phyloP scores from a whole-genome alignment of 2,797 vertebrate species.

The Sphaeramia orbicularis region DNA sequence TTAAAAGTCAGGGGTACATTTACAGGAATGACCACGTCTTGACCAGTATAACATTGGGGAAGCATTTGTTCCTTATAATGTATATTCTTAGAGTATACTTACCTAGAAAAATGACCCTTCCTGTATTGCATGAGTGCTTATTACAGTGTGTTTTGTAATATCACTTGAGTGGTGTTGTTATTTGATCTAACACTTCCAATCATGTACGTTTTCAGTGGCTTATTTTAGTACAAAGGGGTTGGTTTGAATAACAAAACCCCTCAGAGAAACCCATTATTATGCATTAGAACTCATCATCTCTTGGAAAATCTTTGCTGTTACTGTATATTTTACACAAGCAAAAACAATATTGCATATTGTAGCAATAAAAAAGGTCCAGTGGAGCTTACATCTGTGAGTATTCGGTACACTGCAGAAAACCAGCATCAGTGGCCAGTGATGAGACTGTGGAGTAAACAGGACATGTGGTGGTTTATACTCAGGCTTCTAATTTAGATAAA shows the following conservation, averaged over 20 bases:
- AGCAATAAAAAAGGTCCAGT: background rate
- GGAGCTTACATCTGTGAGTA: background rate
- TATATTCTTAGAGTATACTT: constrained; percentile 1
- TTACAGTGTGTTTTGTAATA: too few species aligned
- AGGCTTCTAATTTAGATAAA: constrained; percentile 34
- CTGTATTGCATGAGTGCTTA: background rate
- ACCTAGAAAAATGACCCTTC: background rate
- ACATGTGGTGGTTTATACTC: constrained; percentile 21
- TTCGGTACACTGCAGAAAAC: constrained; percentile 3
- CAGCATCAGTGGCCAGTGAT: constrained; percentile 13
- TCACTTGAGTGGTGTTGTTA: too few species aligned
- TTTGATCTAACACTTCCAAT: too few species aligned
- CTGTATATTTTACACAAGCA: background rate
- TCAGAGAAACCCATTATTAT: background rate
- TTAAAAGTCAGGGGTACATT: constrained; percentile 17
- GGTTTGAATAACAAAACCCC: too few species aligned
- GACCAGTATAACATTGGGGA: constrained; percentile 3
- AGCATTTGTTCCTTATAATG: constrained; percentile 3
- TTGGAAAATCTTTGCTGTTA: background rate
- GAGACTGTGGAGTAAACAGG: constrained; percentile 16
- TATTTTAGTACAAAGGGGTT: too few species aligned
- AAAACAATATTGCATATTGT: background rate
- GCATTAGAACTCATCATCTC: too few species aligned
- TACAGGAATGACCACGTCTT: constrained; percentile 7
- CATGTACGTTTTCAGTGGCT: too few species aligned